Evolutionary conservation across 2,797 vertebrate species (phyloP).

Genomic region (Helostoma temminkii): DNA sequence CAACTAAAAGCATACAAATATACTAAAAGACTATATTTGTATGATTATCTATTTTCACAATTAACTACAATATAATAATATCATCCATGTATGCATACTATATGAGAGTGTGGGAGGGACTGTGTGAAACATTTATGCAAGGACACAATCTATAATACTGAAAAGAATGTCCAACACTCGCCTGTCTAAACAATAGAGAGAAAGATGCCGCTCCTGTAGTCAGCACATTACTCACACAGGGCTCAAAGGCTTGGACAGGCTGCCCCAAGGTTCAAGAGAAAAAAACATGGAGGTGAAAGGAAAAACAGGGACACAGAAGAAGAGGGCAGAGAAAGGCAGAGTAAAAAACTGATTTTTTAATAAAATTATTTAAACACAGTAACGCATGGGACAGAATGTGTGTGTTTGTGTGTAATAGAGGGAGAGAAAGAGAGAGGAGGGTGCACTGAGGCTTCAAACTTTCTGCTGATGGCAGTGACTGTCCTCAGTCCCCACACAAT

Average conservation of each 20-base stretch:
- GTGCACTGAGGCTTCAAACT: slow-evolving; percentile 34
- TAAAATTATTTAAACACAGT: neutral
- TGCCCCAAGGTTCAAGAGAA: slow-evolving; percentile 45
- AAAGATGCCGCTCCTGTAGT: slow-evolving; percentile 72
- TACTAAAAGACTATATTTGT: neutral
- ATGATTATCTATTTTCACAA: neutral
- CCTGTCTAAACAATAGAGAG: slow-evolving; percentile 61
- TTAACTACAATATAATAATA: neutral
- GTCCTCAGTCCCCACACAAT: slow-evolving; percentile 74
- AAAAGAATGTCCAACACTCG: slow-evolving; percentile 28
- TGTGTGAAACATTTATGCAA: slow-evolving; percentile 21
- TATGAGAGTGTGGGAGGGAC: neutral
- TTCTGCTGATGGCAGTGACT: slow-evolving; percentile 86
- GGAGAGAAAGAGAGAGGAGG: neutral
- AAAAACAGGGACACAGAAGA: slow-evolving; percentile 9
- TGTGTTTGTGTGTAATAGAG: slow-evolving; percentile 17
- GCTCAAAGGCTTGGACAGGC: slow-evolving; percentile 79
- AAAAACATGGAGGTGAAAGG: slow-evolving; percentile 14
- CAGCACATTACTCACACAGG: slow-evolving; percentile 88
- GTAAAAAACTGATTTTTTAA: neutral
- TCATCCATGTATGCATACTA: neutral
- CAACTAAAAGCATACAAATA: neutral
- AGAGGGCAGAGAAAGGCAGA: slow-evolving; percentile 8
- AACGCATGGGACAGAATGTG: neutral
- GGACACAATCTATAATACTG: slow-evolving; percentile 25